Conservation (phyloP, 2,113 vertebrate genomes). For the Blennius ocellaris region DNA sequence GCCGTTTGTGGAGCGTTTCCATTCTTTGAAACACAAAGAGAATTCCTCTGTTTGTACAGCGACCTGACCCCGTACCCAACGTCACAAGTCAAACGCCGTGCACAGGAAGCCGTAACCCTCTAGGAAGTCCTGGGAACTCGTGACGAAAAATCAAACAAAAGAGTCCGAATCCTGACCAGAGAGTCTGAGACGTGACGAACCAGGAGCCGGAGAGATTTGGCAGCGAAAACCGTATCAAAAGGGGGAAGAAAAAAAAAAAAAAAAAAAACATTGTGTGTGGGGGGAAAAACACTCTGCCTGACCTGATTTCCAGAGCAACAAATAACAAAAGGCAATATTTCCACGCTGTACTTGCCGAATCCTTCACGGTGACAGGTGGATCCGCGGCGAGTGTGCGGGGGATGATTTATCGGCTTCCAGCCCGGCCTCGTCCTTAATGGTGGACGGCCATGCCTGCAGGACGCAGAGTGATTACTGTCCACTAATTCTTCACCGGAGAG, state of each 20-base stretch:
- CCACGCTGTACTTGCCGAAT: slow-evolving; percentile 67
- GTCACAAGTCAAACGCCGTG: slow-evolving; percentile 20
- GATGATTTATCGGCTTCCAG: slow-evolving; percentile 66
- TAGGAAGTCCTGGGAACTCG: not conserved
- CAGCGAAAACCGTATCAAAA: slow-evolving; percentile 16
- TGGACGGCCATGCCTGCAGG: slow-evolving; percentile 71
- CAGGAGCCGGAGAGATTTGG: slow-evolving; percentile 14
- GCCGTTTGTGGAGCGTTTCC: too few species aligned
- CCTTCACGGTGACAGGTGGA: slow-evolving; percentile 68
- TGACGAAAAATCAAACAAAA: slow-evolving; percentile 37
- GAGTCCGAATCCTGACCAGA: slow-evolving; percentile 17
- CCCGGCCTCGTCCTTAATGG: slow-evolving; percentile 65
- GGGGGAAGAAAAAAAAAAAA: too few species aligned
- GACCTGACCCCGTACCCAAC: slow-evolving; percentile 1
- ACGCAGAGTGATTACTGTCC: slow-evolving; percentile 81
- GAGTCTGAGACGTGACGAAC: slow-evolving; percentile 17
- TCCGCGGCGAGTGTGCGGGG: slow-evolving; percentile 54
- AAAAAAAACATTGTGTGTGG: not conserved
- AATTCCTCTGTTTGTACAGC: too few species aligned
- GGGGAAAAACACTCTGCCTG: slow-evolving; percentile 15
- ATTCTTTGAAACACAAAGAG: too few species aligned
- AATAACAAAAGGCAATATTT: slow-evolving; percentile 70
- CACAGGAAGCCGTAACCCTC: not conserved
- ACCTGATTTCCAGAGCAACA: slow-evolving; percentile 60
- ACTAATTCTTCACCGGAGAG: slow-evolving; percentile 69